Evolutionary conservation across 2,888 invertebrate genomes (phyloP), one percentile per base, ranked within the genome.

Genomic region (Ernsta delagoae): DNA sequence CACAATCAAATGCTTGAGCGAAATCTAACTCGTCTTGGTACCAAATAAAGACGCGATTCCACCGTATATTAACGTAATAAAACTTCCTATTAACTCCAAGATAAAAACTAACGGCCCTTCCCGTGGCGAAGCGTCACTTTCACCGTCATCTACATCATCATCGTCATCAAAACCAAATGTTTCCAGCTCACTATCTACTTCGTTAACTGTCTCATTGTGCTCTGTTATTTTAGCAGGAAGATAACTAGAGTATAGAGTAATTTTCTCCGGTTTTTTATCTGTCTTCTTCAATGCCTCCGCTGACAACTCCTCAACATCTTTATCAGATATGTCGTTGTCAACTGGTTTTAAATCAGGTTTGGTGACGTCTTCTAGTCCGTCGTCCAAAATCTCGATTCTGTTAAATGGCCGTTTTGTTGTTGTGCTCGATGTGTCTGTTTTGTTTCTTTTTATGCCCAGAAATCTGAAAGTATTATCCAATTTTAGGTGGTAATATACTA

Each of bases 251-350:
- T 81, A 90, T 0, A 90, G 71, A 0, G 81, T 84, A 4, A 92
- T 75, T 70, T 92, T 93, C 69, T 93, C 93, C 0, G 93, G 93
- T 78, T 90, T 92, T 48, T 81, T 86, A 0, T 83, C 84, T 0
- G 64, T 60, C 72, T 84, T 89, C 31, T 77, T 83, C 0, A 82
- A 24, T 0, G 80, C 83, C 50, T 88, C 89, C 0, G 75, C 72
- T 0, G 90, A 88, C 0, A 93, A 70, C 72, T 92, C 90, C 74
- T 93, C 93, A 0, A 88, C 82, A 43, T 92, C 92, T 72, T 88
- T 81, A 1, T 77, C 78, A 0, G 78, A 75, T 12, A 88, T 83
- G 36, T 85, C 81, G 73, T 91, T 90, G 72, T 80, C 81, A 0
- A 86, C 67, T 0, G 86, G 84, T 12, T 79, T 77, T 5, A 83